These are phyloP conservation scores for Danaus plexippus DNA, from an alignment of 1,140 invertebrate genomes.

Conservation along the genomic window DNA sequence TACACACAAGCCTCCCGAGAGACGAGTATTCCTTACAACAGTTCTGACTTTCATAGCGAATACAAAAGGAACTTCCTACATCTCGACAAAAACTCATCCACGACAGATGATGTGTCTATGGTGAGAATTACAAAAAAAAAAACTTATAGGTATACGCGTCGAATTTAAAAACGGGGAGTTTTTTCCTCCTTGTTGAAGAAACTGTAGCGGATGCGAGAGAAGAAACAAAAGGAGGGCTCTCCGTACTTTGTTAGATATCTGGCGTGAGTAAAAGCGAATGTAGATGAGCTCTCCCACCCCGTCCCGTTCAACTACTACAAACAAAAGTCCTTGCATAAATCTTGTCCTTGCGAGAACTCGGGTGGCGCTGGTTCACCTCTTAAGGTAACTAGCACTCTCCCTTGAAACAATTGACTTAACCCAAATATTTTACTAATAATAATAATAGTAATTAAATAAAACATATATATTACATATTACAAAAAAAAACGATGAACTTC, in stretches of 20 bases:
- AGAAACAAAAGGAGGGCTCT: slow-evolving; percentile 59
- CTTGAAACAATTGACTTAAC: slow-evolving; percentile 39
- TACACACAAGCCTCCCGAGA: slow-evolving; percentile 43
- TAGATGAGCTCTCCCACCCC: slow-evolving; percentile 62
- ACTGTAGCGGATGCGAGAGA: slow-evolving; percentile 59
- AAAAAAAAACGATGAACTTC: slow-evolving; percentile 4
- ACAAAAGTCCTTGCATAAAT: slow-evolving; percentile 74
- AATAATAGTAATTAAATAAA: slow-evolving; percentile 5
- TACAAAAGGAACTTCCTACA: slow-evolving; percentile 64
- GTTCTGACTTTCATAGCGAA: slow-evolving; percentile 65
- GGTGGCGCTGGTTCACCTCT: slow-evolving; percentile 54
- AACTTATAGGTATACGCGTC: slow-evolving; percentile 46
- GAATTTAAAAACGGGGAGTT: slow-evolving; percentile 61
- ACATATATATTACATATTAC: not conserved
- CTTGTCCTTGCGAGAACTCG: slow-evolving; percentile 64
- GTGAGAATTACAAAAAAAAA: slow-evolving; percentile 65
- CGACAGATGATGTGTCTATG: slow-evolving; percentile 69
- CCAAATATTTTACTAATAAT: slow-evolving; percentile 5
- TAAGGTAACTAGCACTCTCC: slow-evolving; percentile 47
- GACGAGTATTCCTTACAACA: slow-evolving; percentile 65
- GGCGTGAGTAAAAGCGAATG: slow-evolving; percentile 61
- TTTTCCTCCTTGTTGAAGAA: slow-evolving; percentile 60
- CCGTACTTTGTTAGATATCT: slow-evolving; percentile 60
- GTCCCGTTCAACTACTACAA: slow-evolving; percentile 69
- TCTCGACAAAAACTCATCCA: slow-evolving; percentile 68